Conservation (phyloP, 2,797 vertebrate species). For the Netta rufina region DNA sequence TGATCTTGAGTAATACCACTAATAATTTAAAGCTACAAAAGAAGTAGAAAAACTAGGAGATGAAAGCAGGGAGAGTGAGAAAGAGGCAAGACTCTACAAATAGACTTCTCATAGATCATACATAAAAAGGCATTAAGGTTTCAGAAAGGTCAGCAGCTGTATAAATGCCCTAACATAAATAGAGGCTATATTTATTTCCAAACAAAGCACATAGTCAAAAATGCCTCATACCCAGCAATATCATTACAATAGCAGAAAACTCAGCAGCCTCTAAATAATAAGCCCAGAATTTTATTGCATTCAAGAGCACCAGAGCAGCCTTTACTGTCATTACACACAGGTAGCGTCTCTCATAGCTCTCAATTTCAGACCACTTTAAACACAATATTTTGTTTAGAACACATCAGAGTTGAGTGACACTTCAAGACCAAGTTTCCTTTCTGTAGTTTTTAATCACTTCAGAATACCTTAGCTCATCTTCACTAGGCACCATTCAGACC, state of each 20-base stretch:
- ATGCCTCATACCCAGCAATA: neutral
- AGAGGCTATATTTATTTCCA: neutral
- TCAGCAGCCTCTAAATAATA: neutral
- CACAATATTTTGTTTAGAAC: neutral
- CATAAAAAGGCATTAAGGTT: neutral
- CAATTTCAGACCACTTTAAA: neutral
- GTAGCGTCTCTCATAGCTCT: neutral
- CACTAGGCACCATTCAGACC: neutral
- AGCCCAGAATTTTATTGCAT: neutral
- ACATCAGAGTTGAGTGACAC: neutral
- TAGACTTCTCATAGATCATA: neutral
- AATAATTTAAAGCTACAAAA: neutral
- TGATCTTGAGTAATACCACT: neutral
- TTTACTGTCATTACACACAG: neutral
- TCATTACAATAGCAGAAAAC: neutral
- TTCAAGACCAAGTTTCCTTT: neutral
- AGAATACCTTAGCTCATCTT: neutral
- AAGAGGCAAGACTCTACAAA: neutral
- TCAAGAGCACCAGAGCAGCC: neutral
- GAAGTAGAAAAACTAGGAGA: neutral
- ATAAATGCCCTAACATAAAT: neutral
- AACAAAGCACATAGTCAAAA: neutral
- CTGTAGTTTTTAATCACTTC: neutral
- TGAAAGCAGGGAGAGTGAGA: neutral
- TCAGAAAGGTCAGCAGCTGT: neutral